These are phyloP conservation scores for Drosophila anceps DNA, from an alignment of 2,888 invertebrate genomes.

Conservation along the genomic window DNA sequence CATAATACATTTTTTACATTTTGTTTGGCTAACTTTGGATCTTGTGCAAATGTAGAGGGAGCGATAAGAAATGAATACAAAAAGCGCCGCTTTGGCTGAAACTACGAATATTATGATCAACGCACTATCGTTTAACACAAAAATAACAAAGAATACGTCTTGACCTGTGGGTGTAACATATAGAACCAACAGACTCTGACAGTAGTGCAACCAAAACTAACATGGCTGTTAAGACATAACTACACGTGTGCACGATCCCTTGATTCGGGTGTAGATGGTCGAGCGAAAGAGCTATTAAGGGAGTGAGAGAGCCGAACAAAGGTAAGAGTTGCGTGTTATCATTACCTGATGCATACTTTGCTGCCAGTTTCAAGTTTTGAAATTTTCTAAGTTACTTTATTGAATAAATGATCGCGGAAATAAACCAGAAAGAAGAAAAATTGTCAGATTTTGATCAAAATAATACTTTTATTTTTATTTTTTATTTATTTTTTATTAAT, in stretches of 20 bases:
- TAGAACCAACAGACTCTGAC: conserved; percentile 46
- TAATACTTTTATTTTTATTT: neutral
- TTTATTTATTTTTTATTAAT: too few relatives aligned
- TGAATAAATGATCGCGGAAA: neutral
- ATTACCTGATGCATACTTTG: conserved; percentile 34
- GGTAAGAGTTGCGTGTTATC: conserved; percentile 12
- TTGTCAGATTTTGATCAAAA: neutral
- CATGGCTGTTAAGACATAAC: conserved; percentile 26
- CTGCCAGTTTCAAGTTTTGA: conserved; percentile 42
- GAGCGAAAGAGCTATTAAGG: conserved; percentile 3
- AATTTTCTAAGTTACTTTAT: conserved; percentile 17
- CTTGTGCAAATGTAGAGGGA: conserved; percentile 35
- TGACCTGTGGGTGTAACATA: conserved; percentile 71
- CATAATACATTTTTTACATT: conserved; percentile 65
- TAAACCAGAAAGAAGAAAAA: neutral
- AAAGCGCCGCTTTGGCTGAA: conserved; percentile 38
- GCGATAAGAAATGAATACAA: conserved; percentile 56
- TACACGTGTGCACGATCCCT: conserved; percentile 63
- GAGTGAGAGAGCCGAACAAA: conserved; percentile 12
- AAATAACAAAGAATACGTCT: conserved; percentile 55
- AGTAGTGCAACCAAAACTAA: neutral
- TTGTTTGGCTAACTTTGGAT: conserved; percentile 57
- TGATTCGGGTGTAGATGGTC: conserved; percentile 3
- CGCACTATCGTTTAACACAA: conserved; percentile 57
- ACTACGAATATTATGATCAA: conserved; percentile 64